Base-by-base conservation (phyloP, 2,888 invertebrate genomes). In the Cepaea hortensis region DNA sequence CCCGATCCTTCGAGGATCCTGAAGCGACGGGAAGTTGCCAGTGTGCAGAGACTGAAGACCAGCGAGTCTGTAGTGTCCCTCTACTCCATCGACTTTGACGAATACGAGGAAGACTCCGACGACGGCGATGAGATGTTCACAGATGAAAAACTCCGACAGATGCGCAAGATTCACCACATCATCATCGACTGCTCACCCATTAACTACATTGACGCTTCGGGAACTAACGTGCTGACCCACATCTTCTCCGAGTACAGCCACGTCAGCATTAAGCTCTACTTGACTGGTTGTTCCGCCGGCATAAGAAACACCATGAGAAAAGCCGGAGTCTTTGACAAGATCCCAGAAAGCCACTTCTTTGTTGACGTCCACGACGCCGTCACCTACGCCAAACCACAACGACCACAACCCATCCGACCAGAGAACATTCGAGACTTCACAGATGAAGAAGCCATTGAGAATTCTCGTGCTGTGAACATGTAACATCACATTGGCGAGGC, bases 161-260 rank as follows among this genome's bases (percentile, higher is more conserved):
- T 92, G 91, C 90, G 91, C 81, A 90, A 90, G 88, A 90, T 91
- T 55, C 93, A 92, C 86, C 92, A 92, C 87, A 89, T 93, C 50
- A 91, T 93, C 79, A 85, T 93, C 77, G 93, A 93, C 88, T 91
- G 91, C 85, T 89, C 91, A 3, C 89, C 91, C 61, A 89, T 92
- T 50, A 93, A 92, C 85, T 93, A 93, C 88, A 88, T 93, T 81
- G 93, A 93, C 85, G 91, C 91, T 46, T 92, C 93, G 11, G 93
- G 93, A 46, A 91, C 91, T 35, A 92, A 91, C 88, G 91, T 92
- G 3, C 88, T 93, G 50, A 89, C 89, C 61, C 92, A 93, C 85
- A 92, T 92, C 85, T 91, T 87, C 84, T 89, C 90, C 50, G 93
- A 93, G 81, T 93, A 91, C 85, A 90, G 88, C 13, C 93, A 93